Conservation (phyloP, 2,797 vertebrate species). For the Lepus townsendii region DNA sequence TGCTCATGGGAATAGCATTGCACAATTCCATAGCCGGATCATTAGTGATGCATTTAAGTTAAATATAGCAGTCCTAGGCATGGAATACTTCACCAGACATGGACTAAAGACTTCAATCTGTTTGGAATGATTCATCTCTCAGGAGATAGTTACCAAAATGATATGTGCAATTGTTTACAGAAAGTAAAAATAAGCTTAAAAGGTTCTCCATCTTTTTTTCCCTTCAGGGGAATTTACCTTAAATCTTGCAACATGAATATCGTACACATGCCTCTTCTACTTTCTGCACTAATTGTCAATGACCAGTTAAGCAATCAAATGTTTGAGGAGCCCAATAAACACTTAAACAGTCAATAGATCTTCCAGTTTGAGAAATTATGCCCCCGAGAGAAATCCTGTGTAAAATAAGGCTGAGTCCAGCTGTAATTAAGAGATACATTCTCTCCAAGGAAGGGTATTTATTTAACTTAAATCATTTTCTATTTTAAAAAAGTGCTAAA, state of each 20-base stretch:
- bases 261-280: not conserved
- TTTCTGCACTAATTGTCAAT: not conserved
- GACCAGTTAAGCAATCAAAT: constrained; percentile 10
- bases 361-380: constrained; percentile 8
- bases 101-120: constrained; percentile 27
- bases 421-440: not conserved
- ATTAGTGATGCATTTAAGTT: constrained; percentile 10
- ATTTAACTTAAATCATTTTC: constrained; percentile 51
- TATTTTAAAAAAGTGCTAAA: not conserved
- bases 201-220: not conserved
- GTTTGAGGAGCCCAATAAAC: constrained; percentile 50
- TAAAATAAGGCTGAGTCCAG: constrained; percentile 59
- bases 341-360: constrained; percentile 54
- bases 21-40: constrained; percentile 49
- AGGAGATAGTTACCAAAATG: constrained; percentile 13
- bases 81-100: not conserved
- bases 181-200: constrained; percentile 45
- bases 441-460: constrained; percentile 13
- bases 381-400: not conserved
- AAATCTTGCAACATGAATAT: not conserved
- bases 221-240: constrained; percentile 24
- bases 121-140: not conserved
- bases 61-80: not conserved
- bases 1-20: not conserved
- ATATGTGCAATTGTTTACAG: not conserved